Percentiles rank a stretch among this genome's conserved stretches.
Conservation (phyloP, 1,140 invertebrate species). For the Drepana arcuata region DNA sequence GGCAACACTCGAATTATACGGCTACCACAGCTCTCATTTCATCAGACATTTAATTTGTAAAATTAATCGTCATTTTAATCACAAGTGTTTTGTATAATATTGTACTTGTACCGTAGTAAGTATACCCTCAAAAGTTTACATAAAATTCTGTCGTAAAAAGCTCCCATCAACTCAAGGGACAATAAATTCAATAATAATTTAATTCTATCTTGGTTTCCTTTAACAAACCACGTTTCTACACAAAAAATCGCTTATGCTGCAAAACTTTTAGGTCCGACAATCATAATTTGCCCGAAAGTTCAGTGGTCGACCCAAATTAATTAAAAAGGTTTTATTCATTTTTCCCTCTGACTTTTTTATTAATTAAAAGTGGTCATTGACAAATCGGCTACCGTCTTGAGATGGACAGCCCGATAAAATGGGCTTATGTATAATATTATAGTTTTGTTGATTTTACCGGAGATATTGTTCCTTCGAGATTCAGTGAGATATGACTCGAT, state of each 20-base stretch:
- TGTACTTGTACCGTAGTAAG: no score
- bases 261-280: conserved; percentile 39
- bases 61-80: no score
- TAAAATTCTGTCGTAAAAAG: no score
- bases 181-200: no score
- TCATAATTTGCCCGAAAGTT: conserved; percentile 60
- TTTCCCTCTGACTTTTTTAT: conserved; percentile 48
- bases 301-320: conserved; percentile 42
- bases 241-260: conserved; percentile 13
- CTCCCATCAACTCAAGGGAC: no score
- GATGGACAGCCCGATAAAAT: conserved; percentile 50
- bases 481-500: conserved; percentile 39
- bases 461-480: conserved; percentile 42
- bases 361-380: conserved; percentile 64
- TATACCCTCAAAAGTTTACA: no score
- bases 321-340: conserved; percentile 28
- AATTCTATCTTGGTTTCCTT: no score
- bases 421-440: conserved; percentile 28
- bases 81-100: no score
- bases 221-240: no score
- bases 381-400: conserved; percentile 55
- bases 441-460: conserved; percentile 16
- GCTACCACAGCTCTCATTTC: no score
- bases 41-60: no score
- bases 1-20: no score